Percentiles rank a stretch among this genome's conserved stretches.
Evolutionary conservation across 1,140 invertebrate genomes (phyloP).

Genomic region (Habropoda laboriosa): DNA sequence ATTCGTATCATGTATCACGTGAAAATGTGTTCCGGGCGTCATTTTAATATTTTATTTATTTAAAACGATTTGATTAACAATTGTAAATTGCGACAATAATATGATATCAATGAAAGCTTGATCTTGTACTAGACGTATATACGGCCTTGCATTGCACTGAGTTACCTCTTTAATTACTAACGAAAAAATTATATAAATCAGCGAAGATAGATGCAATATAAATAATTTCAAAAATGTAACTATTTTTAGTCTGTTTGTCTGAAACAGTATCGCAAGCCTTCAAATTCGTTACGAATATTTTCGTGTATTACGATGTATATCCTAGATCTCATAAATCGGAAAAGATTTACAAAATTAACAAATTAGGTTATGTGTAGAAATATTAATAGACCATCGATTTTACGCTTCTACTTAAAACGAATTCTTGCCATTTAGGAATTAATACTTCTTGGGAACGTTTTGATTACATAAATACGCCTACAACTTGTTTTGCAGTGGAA

Average conservation of each 20-base stretch:
- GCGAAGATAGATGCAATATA: too few species aligned
- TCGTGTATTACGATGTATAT: background rate
- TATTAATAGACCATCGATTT: background rate
- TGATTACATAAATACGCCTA: conserved; percentile 27
- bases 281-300: background rate
- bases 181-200: background rate
- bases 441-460: conserved; percentile 3
- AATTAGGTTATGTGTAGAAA: background rate
- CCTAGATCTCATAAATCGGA: background rate
- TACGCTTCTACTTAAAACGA: background rate
- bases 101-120: background rate
- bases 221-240: too few species aligned
- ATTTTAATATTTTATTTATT: background rate
- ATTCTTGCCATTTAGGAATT: too few species aligned
- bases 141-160: background rate
- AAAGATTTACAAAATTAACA: background rate
- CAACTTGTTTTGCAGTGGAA: conserved; percentile 20
- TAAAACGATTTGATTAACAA: background rate
- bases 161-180: too few species aligned
- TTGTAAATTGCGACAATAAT: background rate
- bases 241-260: too few species aligned
- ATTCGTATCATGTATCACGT: background rate
- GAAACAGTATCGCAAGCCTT: background rate
- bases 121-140: background rate
- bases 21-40: background rate